These are phyloP conservation scores for Micromesistius poutassou DNA, from an alignment of 2,797 vertebrate species.

Conservation along the genomic window DNA sequence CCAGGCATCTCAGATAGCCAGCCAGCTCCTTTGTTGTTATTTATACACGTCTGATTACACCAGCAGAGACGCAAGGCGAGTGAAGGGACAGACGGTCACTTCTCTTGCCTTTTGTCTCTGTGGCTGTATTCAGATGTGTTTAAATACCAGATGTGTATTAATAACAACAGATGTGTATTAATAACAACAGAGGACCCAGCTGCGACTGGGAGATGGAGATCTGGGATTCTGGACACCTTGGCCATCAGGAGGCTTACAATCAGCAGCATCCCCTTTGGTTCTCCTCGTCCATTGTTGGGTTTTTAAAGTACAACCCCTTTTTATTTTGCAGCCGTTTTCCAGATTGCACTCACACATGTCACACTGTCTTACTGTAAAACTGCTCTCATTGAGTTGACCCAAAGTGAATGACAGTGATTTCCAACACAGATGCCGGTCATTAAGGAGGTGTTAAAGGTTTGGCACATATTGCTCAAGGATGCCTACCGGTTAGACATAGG, in stretches of 20 bases:
- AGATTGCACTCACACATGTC: neutral
- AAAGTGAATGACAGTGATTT: neutral
- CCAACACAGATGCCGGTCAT: too few species aligned
- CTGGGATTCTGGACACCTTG: neutral
- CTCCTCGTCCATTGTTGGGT: neutral
- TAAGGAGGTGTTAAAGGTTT: too few species aligned
- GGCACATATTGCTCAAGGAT: too few species aligned
- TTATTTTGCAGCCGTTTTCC: neutral
- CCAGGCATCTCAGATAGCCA: neutral
- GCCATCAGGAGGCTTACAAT: neutral
- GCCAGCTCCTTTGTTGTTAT: neutral
- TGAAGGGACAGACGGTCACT: neutral
- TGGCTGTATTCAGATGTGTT: neutral
- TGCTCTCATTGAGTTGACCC: neutral
- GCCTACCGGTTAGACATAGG: neutral
- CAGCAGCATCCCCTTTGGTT: neutral
- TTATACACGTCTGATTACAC: neutral
- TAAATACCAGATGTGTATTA: neutral
- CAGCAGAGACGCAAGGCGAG: neutral
- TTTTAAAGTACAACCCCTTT: neutral
- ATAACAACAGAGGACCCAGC: neutral
- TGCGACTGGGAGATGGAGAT: neutral
- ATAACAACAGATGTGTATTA: neutral
- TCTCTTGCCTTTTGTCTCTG: neutral
- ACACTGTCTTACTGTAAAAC: neutral